Percentiles rank a stretch among this genome's conserved stretches.
These are phyloP conservation scores for Xiphias gladius DNA, from an alignment of 2,113 vertebrate species.

Conservation along the genomic window DNA sequence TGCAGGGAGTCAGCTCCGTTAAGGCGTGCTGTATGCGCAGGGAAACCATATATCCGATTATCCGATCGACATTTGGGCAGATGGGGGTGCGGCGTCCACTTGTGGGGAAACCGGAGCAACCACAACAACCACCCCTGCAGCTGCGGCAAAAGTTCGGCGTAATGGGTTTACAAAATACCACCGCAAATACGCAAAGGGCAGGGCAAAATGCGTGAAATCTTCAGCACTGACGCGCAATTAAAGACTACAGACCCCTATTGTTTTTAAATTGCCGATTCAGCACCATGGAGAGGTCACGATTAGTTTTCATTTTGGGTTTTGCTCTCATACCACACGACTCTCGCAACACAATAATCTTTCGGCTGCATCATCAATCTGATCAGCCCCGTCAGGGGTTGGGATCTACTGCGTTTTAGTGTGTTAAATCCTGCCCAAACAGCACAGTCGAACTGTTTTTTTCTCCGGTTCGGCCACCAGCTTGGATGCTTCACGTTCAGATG, in stretches of 20 bases:
- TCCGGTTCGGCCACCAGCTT: neutral
- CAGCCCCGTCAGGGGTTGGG: neutral
- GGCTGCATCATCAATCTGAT: conserved; percentile 23
- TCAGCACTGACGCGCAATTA: neutral
- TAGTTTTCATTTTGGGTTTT: neutral
- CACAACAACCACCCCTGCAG: conserved; percentile 77
- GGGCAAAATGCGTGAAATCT: conserved; percentile 37
- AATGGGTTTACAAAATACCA: conserved; percentile 52
- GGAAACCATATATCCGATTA: conserved; percentile 40
- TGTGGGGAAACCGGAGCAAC: conserved; percentile 48
- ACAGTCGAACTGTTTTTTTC: conserved; percentile 1
- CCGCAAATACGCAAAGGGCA: conserved; percentile 49
- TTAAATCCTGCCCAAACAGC: neutral
- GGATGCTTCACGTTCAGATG: conserved; percentile 40
- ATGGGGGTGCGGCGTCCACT: conserved; percentile 67
- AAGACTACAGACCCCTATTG: neutral
- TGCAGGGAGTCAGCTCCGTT: conserved; percentile 26
- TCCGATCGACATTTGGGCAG: conserved; percentile 59
- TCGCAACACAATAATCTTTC: conserved; percentile 29
- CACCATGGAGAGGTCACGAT: conserved; percentile 75
- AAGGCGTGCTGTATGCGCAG: conserved; percentile 21
- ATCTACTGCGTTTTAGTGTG: conserved; percentile 15
- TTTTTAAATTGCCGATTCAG: conserved; percentile 66
- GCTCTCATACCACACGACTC: neutral
- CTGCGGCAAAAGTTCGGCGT: conserved; percentile 79